Percentiles rank a stretch among this genome's conserved stretches.
These are phyloP conservation scores for Acropternis orthonyx DNA, from an alignment of 2,797 vertebrate species.

Conservation along the genomic window DNA sequence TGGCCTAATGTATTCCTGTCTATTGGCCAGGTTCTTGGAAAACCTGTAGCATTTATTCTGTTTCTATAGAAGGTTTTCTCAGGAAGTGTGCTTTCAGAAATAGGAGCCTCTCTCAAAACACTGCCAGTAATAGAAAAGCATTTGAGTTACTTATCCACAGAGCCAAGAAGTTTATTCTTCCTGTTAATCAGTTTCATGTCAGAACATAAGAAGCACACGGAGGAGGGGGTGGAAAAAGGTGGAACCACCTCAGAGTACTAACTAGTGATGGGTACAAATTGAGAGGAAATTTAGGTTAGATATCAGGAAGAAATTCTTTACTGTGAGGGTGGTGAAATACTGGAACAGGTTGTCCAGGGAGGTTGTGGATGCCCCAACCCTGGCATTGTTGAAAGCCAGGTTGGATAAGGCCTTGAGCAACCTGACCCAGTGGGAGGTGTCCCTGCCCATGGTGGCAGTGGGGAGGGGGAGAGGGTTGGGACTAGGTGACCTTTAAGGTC, in stretches of 20 bases:
- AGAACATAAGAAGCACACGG: background rate
- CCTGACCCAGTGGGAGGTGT: background rate
- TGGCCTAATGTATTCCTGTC: background rate
- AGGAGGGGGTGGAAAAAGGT: background rate
- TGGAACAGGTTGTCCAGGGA: background rate
- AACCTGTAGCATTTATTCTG: background rate
- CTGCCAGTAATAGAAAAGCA: background rate
- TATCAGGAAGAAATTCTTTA: background rate
- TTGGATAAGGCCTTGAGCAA: background rate
- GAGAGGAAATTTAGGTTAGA: background rate
- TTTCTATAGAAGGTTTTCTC: background rate
- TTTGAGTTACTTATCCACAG: background rate
- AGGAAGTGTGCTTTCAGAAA: background rate
- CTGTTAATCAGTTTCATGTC: background rate
- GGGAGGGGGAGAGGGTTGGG: background rate
- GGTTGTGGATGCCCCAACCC: background rate
- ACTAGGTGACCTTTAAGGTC: background rate
- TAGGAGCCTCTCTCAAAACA: background rate
- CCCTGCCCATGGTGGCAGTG: background rate
- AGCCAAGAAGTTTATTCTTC: background rate
- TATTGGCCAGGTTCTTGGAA: background rate
- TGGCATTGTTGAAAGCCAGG: background rate
- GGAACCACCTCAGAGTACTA: background rate
- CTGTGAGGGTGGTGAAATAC: background rate
- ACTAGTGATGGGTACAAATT: background rate